These are phyloP conservation scores for Odontamblyopus rebecca DNA, from an alignment of 2,797 vertebrate species.

Conservation along the genomic window DNA sequence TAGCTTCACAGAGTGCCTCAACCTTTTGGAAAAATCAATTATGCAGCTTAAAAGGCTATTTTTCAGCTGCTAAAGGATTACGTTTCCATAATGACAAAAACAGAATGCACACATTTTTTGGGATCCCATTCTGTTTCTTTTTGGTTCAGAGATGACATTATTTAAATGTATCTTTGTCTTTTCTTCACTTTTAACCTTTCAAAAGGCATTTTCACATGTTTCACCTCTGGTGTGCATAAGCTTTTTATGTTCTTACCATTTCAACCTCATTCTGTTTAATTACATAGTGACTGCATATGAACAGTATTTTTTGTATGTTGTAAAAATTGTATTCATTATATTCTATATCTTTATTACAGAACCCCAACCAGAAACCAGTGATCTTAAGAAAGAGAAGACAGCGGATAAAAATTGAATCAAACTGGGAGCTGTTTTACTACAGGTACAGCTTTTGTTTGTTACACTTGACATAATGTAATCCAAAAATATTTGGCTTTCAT, in stretches of 20 bases:
- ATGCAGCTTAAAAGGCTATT: not conserved
- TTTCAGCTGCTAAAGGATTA: too few species aligned
- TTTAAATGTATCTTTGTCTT: slow-evolving; percentile 3
- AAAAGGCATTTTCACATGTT: slow-evolving; percentile 16
- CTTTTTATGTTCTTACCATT: slow-evolving; percentile 22
- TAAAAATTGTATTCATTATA: not conserved
- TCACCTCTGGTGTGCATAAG: slow-evolving; percentile 15
- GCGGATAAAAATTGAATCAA: slow-evolving; percentile 97
- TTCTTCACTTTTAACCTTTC: slow-evolving; percentile 17
- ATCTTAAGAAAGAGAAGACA: slow-evolving; percentile 95
- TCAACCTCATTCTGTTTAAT: slow-evolving; percentile 14
- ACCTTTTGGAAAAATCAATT: not conserved
- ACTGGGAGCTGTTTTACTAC: slow-evolving; percentile 99
- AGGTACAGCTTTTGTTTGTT: slow-evolving; percentile 73
- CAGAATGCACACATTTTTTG: slow-evolving; percentile 18
- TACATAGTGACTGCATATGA: not conserved
- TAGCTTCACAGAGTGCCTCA: too few species aligned
- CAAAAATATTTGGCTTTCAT: not conserved
- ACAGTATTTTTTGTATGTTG: not conserved
- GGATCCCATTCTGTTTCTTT: slow-evolving; percentile 52
- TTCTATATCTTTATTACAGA: slow-evolving; percentile 75
- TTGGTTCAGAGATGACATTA: slow-evolving; percentile 1
- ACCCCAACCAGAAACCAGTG: slow-evolving; percentile 96
- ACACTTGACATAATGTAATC: not conserved
- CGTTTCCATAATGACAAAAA: not conserved